Evolutionary conservation across 2,113 vertebrate genomes (phyloP), one percentile per base, ranked within the genome.

Genomic region (Muntiacus reevesi): DNA sequence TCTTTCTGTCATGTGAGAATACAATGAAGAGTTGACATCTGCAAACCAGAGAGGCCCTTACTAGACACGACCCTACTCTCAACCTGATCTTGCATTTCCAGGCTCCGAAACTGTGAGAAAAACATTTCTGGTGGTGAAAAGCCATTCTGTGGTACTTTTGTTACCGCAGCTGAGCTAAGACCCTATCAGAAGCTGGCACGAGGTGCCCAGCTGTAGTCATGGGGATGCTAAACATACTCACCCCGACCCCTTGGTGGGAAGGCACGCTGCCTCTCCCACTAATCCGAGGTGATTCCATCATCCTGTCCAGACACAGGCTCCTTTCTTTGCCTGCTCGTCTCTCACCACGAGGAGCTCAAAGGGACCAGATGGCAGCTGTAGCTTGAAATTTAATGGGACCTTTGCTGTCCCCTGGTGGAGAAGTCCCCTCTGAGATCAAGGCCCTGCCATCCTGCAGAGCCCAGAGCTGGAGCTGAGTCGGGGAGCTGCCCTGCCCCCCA

Each of bases 251-350:
- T 28, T 14, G 45, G 30, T 13, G 23, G 21, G 54, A 13, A 27
- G 21, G 5, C 47, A 45, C 54, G 9, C 13, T 28, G 1, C 36
- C 9, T 74, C 40, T 82, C 85, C 28, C 1, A 7, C 40, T 23
- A n/a, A 6, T 16, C 40, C 0, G 28, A n/a, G 55, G 14, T 3
- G 0, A 5, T 54, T 36, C 25, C n/a, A n/a, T n/a, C n/a, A n/a
- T 87, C 40, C 55, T 19, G 59, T 33, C 25, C 10, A 21, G 16
- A 54, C 13, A 15, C 52, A 0, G 17, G 19, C 50, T 54, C 45
- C 76, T 55, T 78, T 47, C 50, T 74, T 74, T 60, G 45, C 43
- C 23, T 79, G 82, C n/a, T 52, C 0, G 0, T 10, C 36, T 40
- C 33, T 43, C 16, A 8, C 3, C 23, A 21, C 0, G 1, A 79